These are phyloP conservation scores for Chrysaora quinquecirrha DNA, from an alignment of 30 jellyfish, hydroid and myxozoan genomes.

Conservation along the genomic window DNA sequence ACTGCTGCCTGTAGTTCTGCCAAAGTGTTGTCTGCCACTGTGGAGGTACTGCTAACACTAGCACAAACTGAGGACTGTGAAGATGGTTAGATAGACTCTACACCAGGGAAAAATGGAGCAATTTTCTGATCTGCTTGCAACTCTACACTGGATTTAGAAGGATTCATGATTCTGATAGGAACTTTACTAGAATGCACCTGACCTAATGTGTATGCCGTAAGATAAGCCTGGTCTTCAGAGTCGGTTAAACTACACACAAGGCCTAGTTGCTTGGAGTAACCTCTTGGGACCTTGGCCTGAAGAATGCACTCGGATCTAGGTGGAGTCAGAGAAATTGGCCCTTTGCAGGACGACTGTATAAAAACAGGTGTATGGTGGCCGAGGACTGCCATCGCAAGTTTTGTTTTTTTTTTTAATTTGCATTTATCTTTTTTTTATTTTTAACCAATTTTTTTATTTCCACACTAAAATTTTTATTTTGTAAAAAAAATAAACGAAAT, in stretches of 20 bases:
- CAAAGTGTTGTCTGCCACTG: not conserved
- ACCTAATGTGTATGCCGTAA: too few species aligned
- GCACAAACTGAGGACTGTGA: not conserved
- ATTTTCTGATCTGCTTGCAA: not conserved
- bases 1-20: not conserved
- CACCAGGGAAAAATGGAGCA: too few species aligned
- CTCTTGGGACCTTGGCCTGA: too few species aligned
- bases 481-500: not conserved
- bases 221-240: too few species aligned
- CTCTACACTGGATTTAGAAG: not conserved
- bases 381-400: conserved; percentile 1
- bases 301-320: too few species aligned
- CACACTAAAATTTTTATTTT: not conserved
- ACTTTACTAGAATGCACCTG: not conserved
- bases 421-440: not conserved
- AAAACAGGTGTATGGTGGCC: conserved; percentile 28
- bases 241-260: too few species aligned
- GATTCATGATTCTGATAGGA: not conserved
- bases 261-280: too few species aligned
- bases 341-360: too few species aligned
- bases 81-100: too few species aligned
- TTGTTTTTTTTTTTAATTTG: not conserved
- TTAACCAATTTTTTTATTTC: too few species aligned
- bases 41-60: not conserved
- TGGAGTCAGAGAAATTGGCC: too few species aligned